These are phyloP conservation scores for Muricea muricata DNA, from an alignment of 92 coral and sea anemone species.

Conservation along the genomic window DNA sequence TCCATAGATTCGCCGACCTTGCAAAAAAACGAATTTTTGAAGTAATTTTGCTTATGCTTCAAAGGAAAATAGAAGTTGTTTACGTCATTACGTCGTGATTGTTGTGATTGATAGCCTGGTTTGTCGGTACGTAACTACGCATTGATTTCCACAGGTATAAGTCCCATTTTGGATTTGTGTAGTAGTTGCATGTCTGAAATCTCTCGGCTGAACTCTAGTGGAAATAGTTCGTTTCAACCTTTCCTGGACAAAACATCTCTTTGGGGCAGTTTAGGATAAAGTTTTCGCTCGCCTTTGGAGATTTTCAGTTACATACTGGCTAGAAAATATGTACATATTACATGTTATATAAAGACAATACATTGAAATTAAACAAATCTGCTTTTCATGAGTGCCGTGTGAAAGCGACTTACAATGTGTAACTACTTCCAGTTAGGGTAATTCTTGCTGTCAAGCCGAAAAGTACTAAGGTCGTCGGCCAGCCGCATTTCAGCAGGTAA, in stretches of 20 bases:
- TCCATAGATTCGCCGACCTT: slow-evolving; percentile 5
- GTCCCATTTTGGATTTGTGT: slow-evolving; percentile 32
- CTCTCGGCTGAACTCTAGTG: slow-evolving; percentile 46
- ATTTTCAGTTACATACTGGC: too few species aligned
- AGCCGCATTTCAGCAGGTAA: too few species aligned
- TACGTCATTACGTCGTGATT: background rate
- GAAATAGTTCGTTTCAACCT: background rate
- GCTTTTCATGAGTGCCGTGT: too few species aligned
- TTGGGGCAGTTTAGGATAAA: background rate
- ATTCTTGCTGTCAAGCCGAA: too few species aligned
- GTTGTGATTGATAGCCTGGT: background rate
- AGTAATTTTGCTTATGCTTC: slow-evolving; percentile 27
- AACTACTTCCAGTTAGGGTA: too few species aligned
- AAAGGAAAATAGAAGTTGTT: slow-evolving; percentile 8
- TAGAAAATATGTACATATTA: too few species aligned
- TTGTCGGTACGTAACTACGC: background rate
- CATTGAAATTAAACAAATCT: too few species aligned
- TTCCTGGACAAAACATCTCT: background rate
- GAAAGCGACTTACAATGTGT: too few species aligned
- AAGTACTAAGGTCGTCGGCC: too few species aligned
- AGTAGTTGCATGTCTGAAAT: slow-evolving; percentile 31
- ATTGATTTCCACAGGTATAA: slow-evolving; percentile 14
- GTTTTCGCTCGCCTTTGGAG: too few species aligned
- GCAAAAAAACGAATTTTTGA: background rate
- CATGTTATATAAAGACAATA: too few species aligned